Base-by-base conservation (phyloP, 2,113 vertebrate genomes). In the Myrmophylax atrothorax region DNA sequence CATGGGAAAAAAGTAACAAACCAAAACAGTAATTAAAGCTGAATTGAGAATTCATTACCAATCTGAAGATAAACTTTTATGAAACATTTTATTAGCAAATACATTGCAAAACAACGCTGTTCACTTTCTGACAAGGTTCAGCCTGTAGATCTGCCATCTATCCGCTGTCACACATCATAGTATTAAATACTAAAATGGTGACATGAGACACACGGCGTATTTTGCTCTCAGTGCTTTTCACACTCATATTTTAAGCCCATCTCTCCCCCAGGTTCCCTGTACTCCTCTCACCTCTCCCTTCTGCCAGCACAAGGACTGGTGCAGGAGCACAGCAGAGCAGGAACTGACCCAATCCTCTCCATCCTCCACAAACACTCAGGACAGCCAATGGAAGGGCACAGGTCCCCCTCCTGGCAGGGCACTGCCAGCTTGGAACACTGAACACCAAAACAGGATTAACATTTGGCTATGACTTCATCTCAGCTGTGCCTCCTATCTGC, bases 131-230 rank as follows among this genome's bases (percentile, higher is more conserved):
- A 67, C 28, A 50, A 38, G 37, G 26, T 72, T 72, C 28, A 42
- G 17, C 17, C 68, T 37, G 1, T 1, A 67, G 38, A 53, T 38
- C 40, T 47, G 37, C 22, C 70, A 70, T 19, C 6, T 0, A 26
- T 29, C 16, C 3, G 50, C 35, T 50, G 5, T 10, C 64, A 67
- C 2, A 56, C 16, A 44, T 17, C n/a, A n/a, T 10, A 52, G 38
- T 31, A 26, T n/a, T 52, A 35, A 72, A 52, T 58, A 92, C 18
- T 33, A n/a, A 44, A 13, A 73, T 0, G 11, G 46, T 62, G 58
- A 42, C 59, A 28, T 4, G 10, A 79, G 38, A 74, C 29, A 62
- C 4, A 0, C 1, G 1, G 3, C 6, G 5, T 28, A 12, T 38
- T 90, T 69, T 85, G 35, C 31, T 89, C 76, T 11, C 8, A 58